These are phyloP conservation scores for Chamaea fasciata DNA, from an alignment of 2,113 vertebrate genomes.

Conservation along the genomic window DNA sequence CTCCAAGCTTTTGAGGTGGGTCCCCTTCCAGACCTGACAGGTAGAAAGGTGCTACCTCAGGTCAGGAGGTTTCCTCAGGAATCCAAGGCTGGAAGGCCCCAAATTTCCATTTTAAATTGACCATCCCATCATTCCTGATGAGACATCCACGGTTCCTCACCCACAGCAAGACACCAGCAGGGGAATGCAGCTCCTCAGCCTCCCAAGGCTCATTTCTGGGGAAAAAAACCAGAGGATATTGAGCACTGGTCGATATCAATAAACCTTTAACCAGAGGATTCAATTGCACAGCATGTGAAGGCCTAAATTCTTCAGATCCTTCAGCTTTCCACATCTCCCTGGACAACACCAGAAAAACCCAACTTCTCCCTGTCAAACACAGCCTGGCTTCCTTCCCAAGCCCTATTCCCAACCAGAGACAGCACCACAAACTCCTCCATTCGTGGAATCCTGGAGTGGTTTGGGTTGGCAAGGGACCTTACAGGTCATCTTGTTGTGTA, in stretches of 20 bases:
- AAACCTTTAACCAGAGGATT: background rate
- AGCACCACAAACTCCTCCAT: background rate
- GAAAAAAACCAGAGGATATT: background rate
- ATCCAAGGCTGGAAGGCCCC: background rate
- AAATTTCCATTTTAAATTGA: background rate
- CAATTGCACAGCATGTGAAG: background rate
- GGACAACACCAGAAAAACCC: background rate
- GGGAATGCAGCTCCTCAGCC: background rate
- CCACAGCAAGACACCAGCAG: background rate
- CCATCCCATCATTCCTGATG: background rate
- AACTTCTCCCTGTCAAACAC: background rate
- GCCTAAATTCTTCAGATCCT: rapidly evolving
- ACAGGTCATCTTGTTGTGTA: background rate
- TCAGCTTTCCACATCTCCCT: background rate
- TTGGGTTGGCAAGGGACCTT: background rate
- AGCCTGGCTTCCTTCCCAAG: background rate
- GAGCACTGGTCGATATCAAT: background rate
- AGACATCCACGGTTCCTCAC: background rate
- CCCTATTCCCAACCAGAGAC: background rate
- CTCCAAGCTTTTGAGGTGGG: background rate
- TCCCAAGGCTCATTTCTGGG: background rate
- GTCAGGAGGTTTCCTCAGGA: background rate
- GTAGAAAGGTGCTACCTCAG: background rate
- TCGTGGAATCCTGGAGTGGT: background rate
- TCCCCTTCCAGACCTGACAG: background rate